Evolutionary conservation across 2,113 vertebrate species (phyloP).

Genomic region (Passer montanus): DNA sequence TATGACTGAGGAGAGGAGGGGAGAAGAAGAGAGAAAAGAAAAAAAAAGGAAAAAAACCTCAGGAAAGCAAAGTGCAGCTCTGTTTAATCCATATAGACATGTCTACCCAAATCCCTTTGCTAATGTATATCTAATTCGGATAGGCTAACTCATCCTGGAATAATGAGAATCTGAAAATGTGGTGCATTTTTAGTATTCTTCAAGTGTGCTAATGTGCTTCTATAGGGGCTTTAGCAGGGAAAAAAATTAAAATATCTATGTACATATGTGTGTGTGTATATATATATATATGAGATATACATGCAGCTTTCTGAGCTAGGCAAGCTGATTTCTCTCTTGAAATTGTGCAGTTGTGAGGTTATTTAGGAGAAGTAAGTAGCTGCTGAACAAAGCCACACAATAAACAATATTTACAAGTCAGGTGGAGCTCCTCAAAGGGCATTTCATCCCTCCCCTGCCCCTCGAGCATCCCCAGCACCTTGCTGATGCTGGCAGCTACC

Average conservation of each 20-base stretch:
- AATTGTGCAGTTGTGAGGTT: neutral
- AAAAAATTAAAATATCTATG: neutral
- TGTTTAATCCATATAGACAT: slow-evolving; percentile 67
- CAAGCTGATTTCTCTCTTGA: neutral
- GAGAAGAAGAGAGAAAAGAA: accelerated
- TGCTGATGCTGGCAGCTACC: neutral
- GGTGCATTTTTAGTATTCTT: slow-evolving; percentile 49
- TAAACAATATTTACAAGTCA: neutral
- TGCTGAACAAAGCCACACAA: neutral
- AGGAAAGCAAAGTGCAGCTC: slow-evolving; percentile 50
- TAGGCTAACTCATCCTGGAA: slow-evolving; percentile 46
- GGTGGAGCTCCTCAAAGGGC: neutral
- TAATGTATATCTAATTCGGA: slow-evolving; percentile 64
- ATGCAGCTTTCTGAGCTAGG: neutral
- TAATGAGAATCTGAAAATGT: slow-evolving; percentile 46
- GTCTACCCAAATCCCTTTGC: slow-evolving; percentile 59
- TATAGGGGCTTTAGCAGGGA: neutral
- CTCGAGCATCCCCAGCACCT: neutral
- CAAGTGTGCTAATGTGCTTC: neutral
- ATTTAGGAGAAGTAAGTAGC: neutral
- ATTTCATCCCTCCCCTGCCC: neutral
- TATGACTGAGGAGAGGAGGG: neutral
- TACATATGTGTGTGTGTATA: accelerated
- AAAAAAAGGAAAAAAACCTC: neutral
- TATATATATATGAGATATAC: neutral